Base-by-base conservation (phyloP, 2,888 invertebrate species). In the Lasius fuliginosus region DNA sequence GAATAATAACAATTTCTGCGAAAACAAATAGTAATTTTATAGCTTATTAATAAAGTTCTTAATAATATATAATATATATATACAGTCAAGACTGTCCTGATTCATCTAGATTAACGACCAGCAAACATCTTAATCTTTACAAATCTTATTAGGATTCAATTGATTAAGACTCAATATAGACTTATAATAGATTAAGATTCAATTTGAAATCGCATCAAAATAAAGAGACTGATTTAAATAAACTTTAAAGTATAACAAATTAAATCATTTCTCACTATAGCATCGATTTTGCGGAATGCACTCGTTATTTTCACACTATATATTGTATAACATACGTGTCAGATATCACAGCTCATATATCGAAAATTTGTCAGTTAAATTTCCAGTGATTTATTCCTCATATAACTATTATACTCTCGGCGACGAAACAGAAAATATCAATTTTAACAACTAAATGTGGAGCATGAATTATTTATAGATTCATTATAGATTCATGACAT, bases 331-430 rank as follows among this genome's bases (percentile, higher is more conserved):
- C 30, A 23, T 42, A 6, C 42, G 15, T 58, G 68, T 68, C 27
- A 56, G n/a, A 79, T 27, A 69, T 58, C 23, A 42, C 42, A 68
- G n/a, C 18, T 69, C 33, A 69, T 69, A 33, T 79, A 69, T 79
- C 30, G 58, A 68, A 79, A 79, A 79, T 79, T 79, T 79, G 77
- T 68, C 77, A 58, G 69, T 79, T 79, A 68, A 79, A 79, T 69
- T 69, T 79, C 15, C 30, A 42, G 30, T 58, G 58, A 69, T 79
- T 79, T 79, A 79, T 79, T 79, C 42, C 33, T 42, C 30, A n/a
- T 40, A 27, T 42, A 53, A 42, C 30, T 77, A 79, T 40, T 58
- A 23, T 23, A 33, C 11, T 46, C 46, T 69, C 33, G 23, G 77
- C n/a, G 56, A 77, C 33, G 30, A 56, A 77, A 77, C 42, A 58